Percentiles rank a stretch among this genome's conserved stretches.
phyloP scores from a whole-genome alignment of 2,888 invertebrate species.

The Rhingia campestris region DNA sequence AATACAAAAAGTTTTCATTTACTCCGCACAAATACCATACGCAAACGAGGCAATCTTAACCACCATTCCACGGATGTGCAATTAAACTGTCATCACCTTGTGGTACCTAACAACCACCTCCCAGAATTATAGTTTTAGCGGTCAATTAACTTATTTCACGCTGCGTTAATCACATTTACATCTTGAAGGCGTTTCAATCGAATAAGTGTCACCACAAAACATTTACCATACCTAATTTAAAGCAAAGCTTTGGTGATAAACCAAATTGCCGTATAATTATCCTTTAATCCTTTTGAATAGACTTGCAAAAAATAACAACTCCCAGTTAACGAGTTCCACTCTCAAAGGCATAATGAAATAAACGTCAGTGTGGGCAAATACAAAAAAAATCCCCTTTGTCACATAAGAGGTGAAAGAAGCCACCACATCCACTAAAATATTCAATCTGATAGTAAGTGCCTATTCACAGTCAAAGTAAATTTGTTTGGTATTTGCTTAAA shows the following conservation, averaged over 20 bases:
- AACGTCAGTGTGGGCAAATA: constrained; percentile 24
- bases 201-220: constrained; percentile 20
- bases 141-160: constrained; percentile 46
- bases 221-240: not conserved
- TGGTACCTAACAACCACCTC: not conserved
- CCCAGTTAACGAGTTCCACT: constrained; percentile 32
- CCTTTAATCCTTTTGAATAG: constrained; percentile 10
- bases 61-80: no score
- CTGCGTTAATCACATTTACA: constrained; percentile 44
- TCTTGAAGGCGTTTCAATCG: constrained; percentile 4
- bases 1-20: no score
- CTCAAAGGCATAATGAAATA: constrained; percentile 51
- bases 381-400: constrained; percentile 9
- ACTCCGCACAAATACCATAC: no score
- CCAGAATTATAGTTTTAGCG: not conserved
- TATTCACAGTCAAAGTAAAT: constrained; percentile 47
- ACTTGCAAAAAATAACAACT: constrained; percentile 24
- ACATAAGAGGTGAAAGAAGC: not conserved
- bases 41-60: no score
- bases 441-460: constrained; percentile 45
- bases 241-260: constrained; percentile 25
- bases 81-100: no score
- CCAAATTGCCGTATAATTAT: constrained; percentile 15
- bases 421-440: constrained; percentile 11
- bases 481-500: constrained; percentile 39